These are phyloP conservation scores for Solea senegalensis DNA, from an alignment of 2,113 vertebrate genomes.

Conservation along the genomic window DNA sequence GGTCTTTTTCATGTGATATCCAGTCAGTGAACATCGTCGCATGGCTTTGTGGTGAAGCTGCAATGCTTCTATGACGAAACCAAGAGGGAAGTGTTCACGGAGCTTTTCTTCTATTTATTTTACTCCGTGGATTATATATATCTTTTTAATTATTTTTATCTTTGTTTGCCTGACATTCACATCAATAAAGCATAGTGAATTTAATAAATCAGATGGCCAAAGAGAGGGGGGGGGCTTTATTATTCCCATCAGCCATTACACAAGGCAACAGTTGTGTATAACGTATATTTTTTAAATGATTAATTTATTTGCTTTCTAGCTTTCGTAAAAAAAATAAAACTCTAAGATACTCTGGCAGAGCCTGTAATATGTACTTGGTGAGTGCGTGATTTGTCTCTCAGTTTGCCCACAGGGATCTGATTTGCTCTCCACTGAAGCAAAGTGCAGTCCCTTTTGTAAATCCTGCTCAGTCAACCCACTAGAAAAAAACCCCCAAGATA, in stretches of 20 bases:
- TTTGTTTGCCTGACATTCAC: conserved; percentile 12
- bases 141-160: not conserved
- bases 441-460: conserved; percentile 54
- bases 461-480: conserved; percentile 23
- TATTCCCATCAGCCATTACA: not conserved
- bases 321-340: conserved; percentile 6
- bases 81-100: not conserved
- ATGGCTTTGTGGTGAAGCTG: conserved; percentile 38
- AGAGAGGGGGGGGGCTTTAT: not conserved
- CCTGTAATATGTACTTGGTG: conserved; percentile 54
- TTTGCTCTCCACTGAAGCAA: conserved; percentile 48
- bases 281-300: conserved; percentile 15
- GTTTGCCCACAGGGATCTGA: conserved; percentile 42
- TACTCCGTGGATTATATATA: not conserved
- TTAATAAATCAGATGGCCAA: conserved; percentile 4
- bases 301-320: conserved; percentile 43
- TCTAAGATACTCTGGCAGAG: conserved; percentile 27
- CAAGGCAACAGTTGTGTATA: not conserved
- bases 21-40: conserved; percentile 43
- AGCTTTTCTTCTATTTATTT: not conserved
- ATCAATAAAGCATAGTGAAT: not conserved
- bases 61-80: conserved; percentile 37
- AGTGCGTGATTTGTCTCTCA: conserved; percentile 42
- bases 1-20: conserved; percentile 31
- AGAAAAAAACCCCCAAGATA: conserved; percentile 55